A percentile compares a stretch with the other conserved stretches of the same genome.
Evolutionary conservation across 2,113 vertebrate genomes (phyloP).

Genomic region (Antennarius striatus): DNA sequence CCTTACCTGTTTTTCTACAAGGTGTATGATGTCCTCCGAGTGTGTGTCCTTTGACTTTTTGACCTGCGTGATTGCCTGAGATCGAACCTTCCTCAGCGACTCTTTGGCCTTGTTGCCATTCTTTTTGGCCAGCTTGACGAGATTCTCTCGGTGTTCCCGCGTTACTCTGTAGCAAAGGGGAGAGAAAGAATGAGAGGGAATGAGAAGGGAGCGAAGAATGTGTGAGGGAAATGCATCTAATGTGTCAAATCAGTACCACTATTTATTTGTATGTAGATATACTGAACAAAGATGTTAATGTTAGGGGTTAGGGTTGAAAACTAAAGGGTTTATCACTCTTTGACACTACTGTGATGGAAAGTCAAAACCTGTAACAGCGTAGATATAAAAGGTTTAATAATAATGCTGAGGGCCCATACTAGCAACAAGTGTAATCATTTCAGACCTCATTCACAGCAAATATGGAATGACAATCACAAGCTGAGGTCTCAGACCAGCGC

Average conservation of each 20-base stretch:
- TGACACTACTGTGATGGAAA: too few species aligned
- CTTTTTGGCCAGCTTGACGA: conserved; percentile 91
- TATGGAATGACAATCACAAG: conserved; percentile 36
- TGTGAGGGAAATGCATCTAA: too few species aligned
- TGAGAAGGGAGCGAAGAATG: too few species aligned
- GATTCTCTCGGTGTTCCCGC: conserved; percentile 90
- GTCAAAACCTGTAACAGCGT: too few species aligned
- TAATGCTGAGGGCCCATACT: conserved; percentile 10
- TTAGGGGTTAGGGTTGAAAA: too few species aligned
- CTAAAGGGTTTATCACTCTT: too few species aligned
- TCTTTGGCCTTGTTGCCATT: conserved; percentile 94
- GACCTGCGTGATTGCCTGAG: conserved; percentile 80
- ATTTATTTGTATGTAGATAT: too few species aligned
- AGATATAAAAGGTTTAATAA: neutral
- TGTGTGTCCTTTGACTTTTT: conserved; percentile 87
- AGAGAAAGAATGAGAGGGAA: neutral
- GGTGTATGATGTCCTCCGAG: conserved; percentile 89
- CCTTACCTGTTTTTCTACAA: conserved; percentile 92
- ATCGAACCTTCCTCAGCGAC: conserved; percentile 85
- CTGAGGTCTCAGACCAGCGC: conserved; percentile 33
- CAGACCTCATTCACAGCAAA: conserved; percentile 29
- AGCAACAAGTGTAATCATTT: conserved; percentile 24
- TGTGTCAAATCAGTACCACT: too few species aligned
- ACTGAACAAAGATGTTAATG: too few species aligned
- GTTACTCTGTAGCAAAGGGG: conserved; percentile 83